These are phyloP conservation scores for Caenorhabditis sulstoni DNA, from an alignment of 2,888 invertebrate species.

Conservation along the genomic window DNA sequence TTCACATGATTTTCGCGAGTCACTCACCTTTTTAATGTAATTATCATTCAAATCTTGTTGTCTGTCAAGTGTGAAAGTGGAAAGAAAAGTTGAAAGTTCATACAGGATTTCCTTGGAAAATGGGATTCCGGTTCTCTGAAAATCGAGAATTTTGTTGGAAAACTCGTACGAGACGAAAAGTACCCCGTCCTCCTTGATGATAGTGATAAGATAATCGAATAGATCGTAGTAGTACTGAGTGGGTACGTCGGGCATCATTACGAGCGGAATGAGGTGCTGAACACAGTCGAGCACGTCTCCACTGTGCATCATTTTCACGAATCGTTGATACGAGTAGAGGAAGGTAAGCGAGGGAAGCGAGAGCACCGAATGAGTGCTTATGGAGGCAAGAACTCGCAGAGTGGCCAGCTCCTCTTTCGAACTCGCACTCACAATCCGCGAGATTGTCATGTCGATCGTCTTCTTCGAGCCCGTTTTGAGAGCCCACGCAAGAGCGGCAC, in stretches of 20 bases:
- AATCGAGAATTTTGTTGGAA: not conserved
- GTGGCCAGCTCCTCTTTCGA: slow-evolving; percentile 53
- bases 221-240: slow-evolving; percentile 61
- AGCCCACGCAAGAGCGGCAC: slow-evolving; percentile 66
- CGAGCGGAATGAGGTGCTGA: slow-evolving; percentile 54
- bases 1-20: not conserved
- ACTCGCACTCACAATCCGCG: slow-evolving; percentile 57
- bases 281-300: slow-evolving; percentile 57
- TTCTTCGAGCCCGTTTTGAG: slow-evolving; percentile 59
- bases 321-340: slow-evolving; percentile 60
- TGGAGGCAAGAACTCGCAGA: slow-evolving; percentile 37
- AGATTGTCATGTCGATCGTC: slow-evolving; percentile 58
- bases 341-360: slow-evolving; percentile 61
- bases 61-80: slow-evolving; percentile 55
- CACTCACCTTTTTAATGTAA: slow-evolving; percentile 35
- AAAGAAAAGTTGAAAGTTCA: slow-evolving; percentile 49
- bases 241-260: slow-evolving; percentile 63
- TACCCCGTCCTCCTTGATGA: slow-evolving; percentile 55
- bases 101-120: slow-evolving; percentile 49
- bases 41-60: slow-evolving; percentile 30
- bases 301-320: slow-evolving; percentile 57
- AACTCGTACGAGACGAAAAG: not conserved
- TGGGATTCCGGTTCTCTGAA: slow-evolving; percentile 43
- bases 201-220: slow-evolving; percentile 57
- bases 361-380: slow-evolving; percentile 36